A percentile compares a stretch with the other conserved stretches of the same genome.
Evolutionary conservation across 2,797 vertebrate genomes (phyloP).

Genomic region (Eulemur coronatus): DNA sequence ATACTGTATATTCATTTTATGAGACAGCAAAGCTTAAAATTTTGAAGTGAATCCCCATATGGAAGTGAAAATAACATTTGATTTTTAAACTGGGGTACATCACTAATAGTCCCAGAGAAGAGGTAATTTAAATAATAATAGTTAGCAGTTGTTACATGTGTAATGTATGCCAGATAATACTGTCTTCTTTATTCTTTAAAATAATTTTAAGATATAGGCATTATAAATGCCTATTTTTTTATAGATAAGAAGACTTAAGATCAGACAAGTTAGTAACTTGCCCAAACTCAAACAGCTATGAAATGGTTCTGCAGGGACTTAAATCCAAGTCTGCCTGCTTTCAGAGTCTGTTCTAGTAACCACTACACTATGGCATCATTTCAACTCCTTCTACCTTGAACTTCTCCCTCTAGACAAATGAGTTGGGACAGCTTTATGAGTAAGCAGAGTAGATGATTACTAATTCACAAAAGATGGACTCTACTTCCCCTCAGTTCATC

Average conservation of each 20-base stretch:
- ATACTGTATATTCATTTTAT: background rate
- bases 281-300: background rate
- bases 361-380: background rate
- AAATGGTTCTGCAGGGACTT: background rate
- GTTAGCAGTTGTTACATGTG: background rate
- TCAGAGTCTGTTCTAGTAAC: background rate
- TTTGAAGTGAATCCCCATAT: background rate
- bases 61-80: background rate
- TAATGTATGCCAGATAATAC: background rate
- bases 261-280: background rate
- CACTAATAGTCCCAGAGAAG: background rate
- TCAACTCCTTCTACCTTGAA: slow-evolving; percentile 28
- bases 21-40: background rate
- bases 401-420: slow-evolving; percentile 33
- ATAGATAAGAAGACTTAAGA: background rate
- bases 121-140: background rate
- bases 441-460: background rate
- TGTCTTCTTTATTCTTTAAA: slow-evolving; percentile 32
- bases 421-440: slow-evolving; percentile 36
- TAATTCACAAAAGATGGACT: slow-evolving; percentile 40
- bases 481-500: slow-evolving; percentile 16
- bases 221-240: background rate
- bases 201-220: background rate
- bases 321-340: background rate
- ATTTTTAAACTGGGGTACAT: background rate